These are phyloP conservation scores for Euspilapteryx auroguttella DNA, from an alignment of 2,888 invertebrate species.

Conservation along the genomic window DNA sequence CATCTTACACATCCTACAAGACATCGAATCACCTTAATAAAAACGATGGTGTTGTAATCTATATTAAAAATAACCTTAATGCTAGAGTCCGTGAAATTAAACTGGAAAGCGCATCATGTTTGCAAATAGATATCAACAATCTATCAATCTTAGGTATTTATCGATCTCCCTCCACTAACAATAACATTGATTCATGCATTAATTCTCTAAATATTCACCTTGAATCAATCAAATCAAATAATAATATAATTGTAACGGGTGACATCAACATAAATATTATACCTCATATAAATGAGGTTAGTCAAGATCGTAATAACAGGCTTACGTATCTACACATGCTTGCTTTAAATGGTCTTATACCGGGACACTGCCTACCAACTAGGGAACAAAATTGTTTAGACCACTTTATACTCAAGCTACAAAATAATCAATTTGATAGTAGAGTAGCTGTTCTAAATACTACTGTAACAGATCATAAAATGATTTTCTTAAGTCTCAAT, in stretches of 20 bases:
- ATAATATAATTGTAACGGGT: too few species aligned
- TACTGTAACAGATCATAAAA: constrained; percentile 6
- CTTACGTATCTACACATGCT: constrained; percentile 1
- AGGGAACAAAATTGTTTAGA: constrained; percentile 5
- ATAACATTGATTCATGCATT: too few species aligned
- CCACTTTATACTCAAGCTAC: constrained; percentile 5
- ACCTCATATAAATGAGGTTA: neutral
- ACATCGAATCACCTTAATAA: too few species aligned
- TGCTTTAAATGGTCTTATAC: constrained; percentile 3
- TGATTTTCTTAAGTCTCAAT: constrained; percentile 1
- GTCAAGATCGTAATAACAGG: neutral
- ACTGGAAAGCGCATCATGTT: too few species aligned
- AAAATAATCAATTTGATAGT: neutral
- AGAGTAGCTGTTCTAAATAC: constrained; percentile 4
- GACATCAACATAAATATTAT: constrained; percentile 2
- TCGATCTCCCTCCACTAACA: too few species aligned
- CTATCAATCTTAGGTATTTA: too few species aligned
- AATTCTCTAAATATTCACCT: neutral
- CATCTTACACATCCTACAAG: too few species aligned
- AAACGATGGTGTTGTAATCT: too few species aligned
- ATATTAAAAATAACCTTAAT: too few species aligned
- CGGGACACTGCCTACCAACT: constrained; percentile 6
- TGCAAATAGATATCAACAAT: too few species aligned
- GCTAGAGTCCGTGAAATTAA: too few species aligned
- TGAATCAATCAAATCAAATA: neutral